Conservation (phyloP, 2,113 vertebrate species). For the Murina feae region DNA sequence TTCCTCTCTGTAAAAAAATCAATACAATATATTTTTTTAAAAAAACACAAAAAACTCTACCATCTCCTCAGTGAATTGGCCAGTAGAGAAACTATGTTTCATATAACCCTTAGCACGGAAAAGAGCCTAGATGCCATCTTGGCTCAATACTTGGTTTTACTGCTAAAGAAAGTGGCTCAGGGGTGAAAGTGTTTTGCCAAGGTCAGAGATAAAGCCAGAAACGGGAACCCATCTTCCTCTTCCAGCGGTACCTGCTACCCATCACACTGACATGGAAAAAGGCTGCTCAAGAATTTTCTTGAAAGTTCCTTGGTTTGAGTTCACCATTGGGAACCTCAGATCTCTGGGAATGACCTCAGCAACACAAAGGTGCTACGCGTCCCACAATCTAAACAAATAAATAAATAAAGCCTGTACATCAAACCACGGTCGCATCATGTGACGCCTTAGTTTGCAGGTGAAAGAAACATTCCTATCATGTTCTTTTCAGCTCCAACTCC, state of each 20-base stretch:
- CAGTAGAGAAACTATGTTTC: not conserved
- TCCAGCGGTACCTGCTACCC: not conserved
- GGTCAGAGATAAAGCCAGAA: not conserved
- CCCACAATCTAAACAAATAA: not conserved
- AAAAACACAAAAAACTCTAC: not conserved
- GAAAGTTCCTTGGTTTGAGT: not conserved
- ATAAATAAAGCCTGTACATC: not conserved
- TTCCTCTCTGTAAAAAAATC: too few relatives aligned
- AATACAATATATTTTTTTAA: too few relatives aligned
- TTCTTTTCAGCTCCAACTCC: slow-evolving; percentile 38
- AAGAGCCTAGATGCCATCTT: not conserved
- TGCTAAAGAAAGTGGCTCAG: not conserved
- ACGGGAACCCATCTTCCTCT: not conserved
- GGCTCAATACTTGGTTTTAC: not conserved
- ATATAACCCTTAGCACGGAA: not conserved
- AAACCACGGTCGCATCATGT: not conserved
- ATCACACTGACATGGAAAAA: not conserved
- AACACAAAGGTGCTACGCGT: not conserved
- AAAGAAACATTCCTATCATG: slow-evolving; percentile 14
- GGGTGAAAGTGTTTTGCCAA: not conserved
- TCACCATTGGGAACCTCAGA: not conserved
- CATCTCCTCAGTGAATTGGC: not conserved
- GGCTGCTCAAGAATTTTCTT: not conserved
- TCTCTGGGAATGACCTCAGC: not conserved
- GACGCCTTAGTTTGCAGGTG: not conserved